Evolutionary conservation across 1,140 invertebrate species (phyloP).

Genomic region (Halesus radiatus): DNA sequence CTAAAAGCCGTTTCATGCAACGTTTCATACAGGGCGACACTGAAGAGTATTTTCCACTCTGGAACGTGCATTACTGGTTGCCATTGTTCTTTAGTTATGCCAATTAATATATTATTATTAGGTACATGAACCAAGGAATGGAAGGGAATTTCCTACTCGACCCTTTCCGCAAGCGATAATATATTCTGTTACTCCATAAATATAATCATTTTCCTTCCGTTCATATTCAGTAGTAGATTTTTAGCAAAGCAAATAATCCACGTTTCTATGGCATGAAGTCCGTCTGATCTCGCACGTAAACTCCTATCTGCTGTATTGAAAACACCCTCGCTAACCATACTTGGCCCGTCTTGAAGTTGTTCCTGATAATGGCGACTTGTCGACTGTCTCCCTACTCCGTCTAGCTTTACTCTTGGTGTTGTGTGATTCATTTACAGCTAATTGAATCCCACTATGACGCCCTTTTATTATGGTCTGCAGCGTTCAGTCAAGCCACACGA

Average conservation of each 20-base stretch:
- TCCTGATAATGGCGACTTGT: constrained; percentile 27
- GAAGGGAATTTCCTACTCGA: background rate
- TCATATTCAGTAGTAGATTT: no score
- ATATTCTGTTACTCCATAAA: background rate
- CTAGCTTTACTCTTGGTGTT: background rate
- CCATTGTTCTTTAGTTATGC: constrained; percentile 5
- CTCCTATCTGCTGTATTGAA: constrained; percentile 13
- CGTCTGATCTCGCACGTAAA: no score
- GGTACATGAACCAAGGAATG: background rate
- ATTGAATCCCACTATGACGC: constrained; percentile 25
- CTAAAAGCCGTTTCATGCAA: no score
- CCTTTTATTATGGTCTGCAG: constrained; percentile 10
- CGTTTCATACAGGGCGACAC: no score
- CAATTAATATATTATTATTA: background rate
- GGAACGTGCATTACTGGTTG: no score
- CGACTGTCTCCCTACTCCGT: background rate
- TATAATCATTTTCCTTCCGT: background rate
- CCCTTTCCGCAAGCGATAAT: background rate
- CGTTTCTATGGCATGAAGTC: no score
- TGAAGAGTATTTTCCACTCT: no score
- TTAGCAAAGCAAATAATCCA: no score
- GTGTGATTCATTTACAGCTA: constrained; percentile 18
- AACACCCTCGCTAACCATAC: constrained; percentile 30
- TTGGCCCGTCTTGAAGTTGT: constrained; percentile 11
- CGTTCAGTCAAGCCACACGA: background rate